phyloP scores from a whole-genome alignment of 2,888 invertebrate genomes.

The Leptinotarsa peninsularis region DNA sequence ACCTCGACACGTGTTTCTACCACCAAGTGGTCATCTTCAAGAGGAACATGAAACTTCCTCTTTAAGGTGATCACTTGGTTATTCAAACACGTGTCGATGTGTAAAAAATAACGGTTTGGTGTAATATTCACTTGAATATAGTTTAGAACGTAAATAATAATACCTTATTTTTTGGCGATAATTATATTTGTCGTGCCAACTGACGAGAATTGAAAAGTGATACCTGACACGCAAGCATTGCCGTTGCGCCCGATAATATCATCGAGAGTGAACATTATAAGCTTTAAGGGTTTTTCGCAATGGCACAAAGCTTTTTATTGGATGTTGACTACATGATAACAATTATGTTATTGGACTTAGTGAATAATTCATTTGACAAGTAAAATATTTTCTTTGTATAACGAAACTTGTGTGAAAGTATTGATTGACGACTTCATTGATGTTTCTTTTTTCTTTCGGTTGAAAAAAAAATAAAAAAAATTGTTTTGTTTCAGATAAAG shows the following conservation, averaged over 20 bases:
- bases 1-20: no score
- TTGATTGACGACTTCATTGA: not conserved
- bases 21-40: no score
- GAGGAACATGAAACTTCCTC: no score
- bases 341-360: not conserved
- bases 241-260: not conserved
- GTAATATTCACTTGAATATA: no score
- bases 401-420: no score
- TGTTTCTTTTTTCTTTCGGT: not conserved
- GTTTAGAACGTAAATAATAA: not conserved
- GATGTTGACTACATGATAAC: not conserved
- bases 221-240: slow-evolving; percentile 5
- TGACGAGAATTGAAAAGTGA: not conserved
- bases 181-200: slow-evolving; percentile 13
- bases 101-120: no score
- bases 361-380: not conserved
- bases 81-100: no score
- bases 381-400: no score
- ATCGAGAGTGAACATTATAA: not conserved
- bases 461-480: not conserved
- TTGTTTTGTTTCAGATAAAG: slow-evolving; percentile 84
- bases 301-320: not conserved
- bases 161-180: slow-evolving; percentile 6
- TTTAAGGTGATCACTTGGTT: no score
- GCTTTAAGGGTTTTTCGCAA: not conserved